Evolutionary conservation across 1,140 invertebrate genomes (phyloP).

Genomic region (Bombus turneri): DNA sequence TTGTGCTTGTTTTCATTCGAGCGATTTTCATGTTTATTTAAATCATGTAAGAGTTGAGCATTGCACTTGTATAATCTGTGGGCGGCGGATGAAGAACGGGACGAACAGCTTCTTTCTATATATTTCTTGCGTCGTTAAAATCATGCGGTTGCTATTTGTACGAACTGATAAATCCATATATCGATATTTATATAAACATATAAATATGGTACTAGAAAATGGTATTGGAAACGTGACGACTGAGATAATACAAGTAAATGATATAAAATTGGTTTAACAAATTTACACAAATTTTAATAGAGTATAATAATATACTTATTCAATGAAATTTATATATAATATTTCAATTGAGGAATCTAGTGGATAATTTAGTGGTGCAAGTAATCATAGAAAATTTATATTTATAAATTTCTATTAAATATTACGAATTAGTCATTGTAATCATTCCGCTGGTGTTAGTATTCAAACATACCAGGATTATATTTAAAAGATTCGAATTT

Average conservation of each 20-base stretch:
- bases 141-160: no score
- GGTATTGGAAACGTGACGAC: not conserved
- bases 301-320: no score
- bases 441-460: no score
- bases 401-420: no score
- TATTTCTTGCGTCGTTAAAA: not conserved
- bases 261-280: no score
- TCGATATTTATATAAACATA: not conserved
- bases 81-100: slow-evolving; percentile 13
- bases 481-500: not conserved
- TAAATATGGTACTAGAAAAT: not conserved
- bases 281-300: no score
- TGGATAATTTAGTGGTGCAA: no score
- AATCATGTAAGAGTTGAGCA: not conserved
- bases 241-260: no score
- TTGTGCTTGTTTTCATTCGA: not conserved
- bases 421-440: no score
- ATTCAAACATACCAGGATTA: not conserved
- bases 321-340: no score
- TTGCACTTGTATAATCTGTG: not conserved
- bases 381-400: no score
- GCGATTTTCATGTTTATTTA: slow-evolving; percentile 1
- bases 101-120: not conserved
- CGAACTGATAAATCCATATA: not conserved
- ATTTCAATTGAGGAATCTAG: no score